Evolutionary conservation across 2,888 invertebrate species (phyloP).

Genomic region (Noctua janthe): DNA sequence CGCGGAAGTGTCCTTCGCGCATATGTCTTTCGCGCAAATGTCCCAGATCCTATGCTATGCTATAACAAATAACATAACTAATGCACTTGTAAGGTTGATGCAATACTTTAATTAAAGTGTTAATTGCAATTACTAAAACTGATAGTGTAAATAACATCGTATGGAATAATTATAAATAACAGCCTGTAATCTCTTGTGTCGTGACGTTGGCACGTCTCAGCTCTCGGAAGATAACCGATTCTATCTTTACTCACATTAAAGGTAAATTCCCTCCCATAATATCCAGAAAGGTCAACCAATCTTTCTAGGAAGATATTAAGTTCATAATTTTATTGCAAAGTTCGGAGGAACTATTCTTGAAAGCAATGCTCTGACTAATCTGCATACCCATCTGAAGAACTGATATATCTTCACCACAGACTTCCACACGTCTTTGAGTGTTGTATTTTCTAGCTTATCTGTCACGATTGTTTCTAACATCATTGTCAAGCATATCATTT

Average conservation of each 20-base stretch:
- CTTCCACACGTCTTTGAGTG: too few species aligned
- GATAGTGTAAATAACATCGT: not conserved
- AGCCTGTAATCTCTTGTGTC: not conserved
- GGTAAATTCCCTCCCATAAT: not conserved
- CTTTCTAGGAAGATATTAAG: not conserved
- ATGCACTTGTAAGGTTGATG: not conserved
- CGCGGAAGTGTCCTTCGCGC: too few species aligned
- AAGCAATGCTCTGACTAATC: not conserved
- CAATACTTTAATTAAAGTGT: not conserved
- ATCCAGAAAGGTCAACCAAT: too few species aligned
- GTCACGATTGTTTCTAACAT: too few species aligned
- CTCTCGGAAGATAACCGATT: not conserved
- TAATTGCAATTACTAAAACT: not conserved
- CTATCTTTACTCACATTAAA: not conserved
- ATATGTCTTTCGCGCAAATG: too few species aligned
- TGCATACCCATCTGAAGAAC: too few species aligned
- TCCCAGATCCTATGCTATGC: too few species aligned
- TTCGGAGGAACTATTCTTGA: not conserved
- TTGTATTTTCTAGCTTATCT: too few species aligned
- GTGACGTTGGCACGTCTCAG: slow-evolving; percentile 4
- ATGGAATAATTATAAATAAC: slow-evolving; percentile 12
- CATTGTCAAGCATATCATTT: too few species aligned
- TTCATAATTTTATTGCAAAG: not conserved
- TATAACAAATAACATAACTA: not conserved
- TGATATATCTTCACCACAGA: too few species aligned